Evolutionary conservation across 2,888 invertebrate genomes (phyloP), one percentile per base, ranked within the genome.

Genomic region (Byasa hedistus): DNA sequence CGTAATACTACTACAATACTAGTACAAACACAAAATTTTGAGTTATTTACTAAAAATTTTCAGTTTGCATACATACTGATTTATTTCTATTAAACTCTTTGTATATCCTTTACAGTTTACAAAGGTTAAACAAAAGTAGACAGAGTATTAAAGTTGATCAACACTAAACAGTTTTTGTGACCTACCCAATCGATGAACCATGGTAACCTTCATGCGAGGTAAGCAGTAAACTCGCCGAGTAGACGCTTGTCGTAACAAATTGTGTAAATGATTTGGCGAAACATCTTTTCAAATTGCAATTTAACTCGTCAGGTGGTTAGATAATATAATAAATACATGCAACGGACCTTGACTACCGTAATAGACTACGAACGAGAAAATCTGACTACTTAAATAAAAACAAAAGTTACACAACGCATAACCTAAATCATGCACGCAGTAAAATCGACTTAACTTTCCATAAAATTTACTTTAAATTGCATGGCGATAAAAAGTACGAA

Each of bases 191-290:
- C 39, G 66, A 54, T 61, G 61, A 57, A 61, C 61, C 61, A 52
- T 51, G 51, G 39, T 57, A 66, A 24, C 66, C 66, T 66, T 66
- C 66, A 64, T 52, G 64, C 51, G 32, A 24, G 57, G 65, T 44
- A 51, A n/a, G 15, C 51, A 36, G 61, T 61, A 57, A 52, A 24
- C 61, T 57, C 56, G 59, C 54, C 24, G 12, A 59, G 65, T 44
- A 7, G 24, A 58, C 44, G 61, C 24, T 65, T 52, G 57, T 65
- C 65, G 59, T 66, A 66, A 66, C 52, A n/a, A 66, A 66, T 66
- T 66, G 61, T 61, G 61, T 66, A 66, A 66, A 57, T 39, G 55
- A 66, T 52, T 57, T 57, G 39, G 24, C 57, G 51, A 65, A 65
- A 57, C 61, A n/a, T 66, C 52, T 51, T 61, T 61, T 27, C n/a